Evolutionary conservation across 1,140 invertebrate species (phyloP).

Genomic region (Lycorma delicatula): DNA sequence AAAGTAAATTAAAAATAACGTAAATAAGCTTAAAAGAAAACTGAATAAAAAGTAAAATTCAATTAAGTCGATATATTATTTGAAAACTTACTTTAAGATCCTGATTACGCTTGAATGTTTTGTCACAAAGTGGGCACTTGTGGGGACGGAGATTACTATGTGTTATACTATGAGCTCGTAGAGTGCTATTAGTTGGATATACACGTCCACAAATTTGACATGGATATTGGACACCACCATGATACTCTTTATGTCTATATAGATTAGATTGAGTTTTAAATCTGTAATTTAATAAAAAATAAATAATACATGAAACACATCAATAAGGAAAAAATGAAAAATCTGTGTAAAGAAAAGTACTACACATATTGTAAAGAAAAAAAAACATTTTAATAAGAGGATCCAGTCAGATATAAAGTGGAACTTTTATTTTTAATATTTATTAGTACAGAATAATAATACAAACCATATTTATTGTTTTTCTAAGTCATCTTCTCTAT

Average conservation of each 20-base stretch:
- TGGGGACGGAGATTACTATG: constrained; percentile 60
- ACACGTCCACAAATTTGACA: constrained; percentile 58
- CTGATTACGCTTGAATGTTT: constrained; percentile 65
- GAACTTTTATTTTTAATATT: too few species aligned
- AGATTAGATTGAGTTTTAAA: constrained; percentile 61
- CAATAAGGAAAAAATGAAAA: neutral
- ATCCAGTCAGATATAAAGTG: too few species aligned
- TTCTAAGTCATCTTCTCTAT: too few species aligned
- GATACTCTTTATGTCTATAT: constrained; percentile 54
- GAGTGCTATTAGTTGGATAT: constrained; percentile 58
- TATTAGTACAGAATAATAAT: too few species aligned
- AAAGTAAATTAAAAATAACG: too few species aligned
- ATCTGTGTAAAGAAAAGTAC: too few species aligned
- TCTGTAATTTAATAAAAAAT: constrained; percentile 40
- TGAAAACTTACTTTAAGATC: constrained; percentile 50
- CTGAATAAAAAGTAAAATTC: too few species aligned
- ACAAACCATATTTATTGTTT: too few species aligned
- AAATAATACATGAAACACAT: neutral
- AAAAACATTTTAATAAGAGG: too few species aligned
- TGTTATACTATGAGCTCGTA: constrained; percentile 60
- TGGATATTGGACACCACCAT: constrained; percentile 51
- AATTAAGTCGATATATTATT: too few species aligned
- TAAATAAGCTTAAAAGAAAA: too few species aligned
- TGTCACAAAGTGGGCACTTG: constrained; percentile 59
- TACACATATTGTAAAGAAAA: too few species aligned